Evolutionary conservation across 92 coral and sea anemone species (phyloP).

Genomic region (Zoanthus solanderi): DNA sequence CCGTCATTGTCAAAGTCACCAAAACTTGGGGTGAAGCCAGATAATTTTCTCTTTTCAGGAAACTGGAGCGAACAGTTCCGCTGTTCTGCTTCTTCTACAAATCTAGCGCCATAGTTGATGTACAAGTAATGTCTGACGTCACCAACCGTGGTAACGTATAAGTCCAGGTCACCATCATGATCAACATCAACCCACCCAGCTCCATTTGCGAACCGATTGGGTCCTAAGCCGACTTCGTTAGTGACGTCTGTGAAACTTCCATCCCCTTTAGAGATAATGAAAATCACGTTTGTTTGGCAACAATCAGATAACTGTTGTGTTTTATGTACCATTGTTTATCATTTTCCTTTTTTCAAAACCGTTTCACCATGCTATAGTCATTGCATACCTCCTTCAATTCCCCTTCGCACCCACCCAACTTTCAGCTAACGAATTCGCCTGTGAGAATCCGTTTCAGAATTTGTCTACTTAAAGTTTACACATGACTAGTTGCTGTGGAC

Average conservation of each 20-base stretch:
- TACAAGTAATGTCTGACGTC: slow-evolving; percentile 87
- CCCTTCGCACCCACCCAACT: too few species aligned
- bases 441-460: too few species aligned
- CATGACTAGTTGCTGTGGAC: too few species aligned
- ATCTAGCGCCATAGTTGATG: slow-evolving; percentile 82
- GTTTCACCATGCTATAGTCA: too few species aligned
- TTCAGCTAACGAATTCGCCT: too few species aligned
- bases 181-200: slow-evolving; percentile 98
- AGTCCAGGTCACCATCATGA: slow-evolving; percentile 95
- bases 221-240: slow-evolving; percentile 79
- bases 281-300: too few species aligned
- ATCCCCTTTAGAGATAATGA: slow-evolving; percentile 63
- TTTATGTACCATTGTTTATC: too few species aligned
- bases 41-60: slow-evolving; percentile 78
- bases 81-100: slow-evolving; percentile 81
- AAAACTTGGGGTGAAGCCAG: slow-evolving; percentile 95
- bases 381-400: too few species aligned
- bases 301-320: too few species aligned
- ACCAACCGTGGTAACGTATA: slow-evolving; percentile 92
- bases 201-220: slow-evolving; percentile 86
- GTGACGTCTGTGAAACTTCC: slow-evolving; percentile 92
- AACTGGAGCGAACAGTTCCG: slow-evolving; percentile 90
- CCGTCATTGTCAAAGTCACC: slow-evolving; percentile 96
- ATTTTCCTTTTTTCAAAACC: too few species aligned
- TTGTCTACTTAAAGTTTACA: too few species aligned